Conservation (phyloP, 2,113 vertebrate species). For the Oreochromis spilurus region DNA sequence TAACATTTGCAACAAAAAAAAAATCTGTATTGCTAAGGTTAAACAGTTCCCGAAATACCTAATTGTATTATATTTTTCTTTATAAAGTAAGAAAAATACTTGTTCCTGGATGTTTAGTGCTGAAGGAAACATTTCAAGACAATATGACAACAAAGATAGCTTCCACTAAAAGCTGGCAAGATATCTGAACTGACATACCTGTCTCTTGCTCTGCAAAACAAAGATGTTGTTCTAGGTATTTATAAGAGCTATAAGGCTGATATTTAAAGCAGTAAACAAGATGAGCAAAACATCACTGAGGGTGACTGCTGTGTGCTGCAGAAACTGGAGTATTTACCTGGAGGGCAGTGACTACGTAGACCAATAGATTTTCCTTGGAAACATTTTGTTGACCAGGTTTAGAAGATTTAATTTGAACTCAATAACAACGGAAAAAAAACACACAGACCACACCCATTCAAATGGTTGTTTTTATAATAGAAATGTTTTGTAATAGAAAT, state of each 20-base stretch:
- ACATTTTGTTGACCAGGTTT: neutral
- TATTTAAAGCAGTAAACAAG: neutral
- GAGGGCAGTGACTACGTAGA: neutral
- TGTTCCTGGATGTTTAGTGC: neutral
- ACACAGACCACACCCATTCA: neutral
- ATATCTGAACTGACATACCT: neutral
- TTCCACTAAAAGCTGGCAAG: neutral
- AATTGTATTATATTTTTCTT: neutral
- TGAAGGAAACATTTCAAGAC: neutral
- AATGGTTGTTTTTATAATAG: neutral
- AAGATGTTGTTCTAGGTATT: conserved; percentile 10
- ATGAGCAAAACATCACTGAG: neutral
- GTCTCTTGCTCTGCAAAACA: conserved; percentile 5
- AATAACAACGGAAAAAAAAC: fast-evolving
- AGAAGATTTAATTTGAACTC: neutral
- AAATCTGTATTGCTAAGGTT: neutral
- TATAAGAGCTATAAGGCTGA: conserved; percentile 20
- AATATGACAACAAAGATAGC: neutral
- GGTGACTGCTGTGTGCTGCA: neutral
- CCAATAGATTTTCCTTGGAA: neutral
- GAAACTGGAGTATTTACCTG: neutral
- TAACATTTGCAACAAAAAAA: neutral
- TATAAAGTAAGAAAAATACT: neutral
- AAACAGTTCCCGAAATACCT: neutral
- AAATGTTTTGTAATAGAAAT: neutral